A percentile compares a stretch with the other conserved stretches of the same genome.
phyloP scores from a whole-genome alignment of 2,113 vertebrate genomes.

The Lathamus discolor region DNA sequence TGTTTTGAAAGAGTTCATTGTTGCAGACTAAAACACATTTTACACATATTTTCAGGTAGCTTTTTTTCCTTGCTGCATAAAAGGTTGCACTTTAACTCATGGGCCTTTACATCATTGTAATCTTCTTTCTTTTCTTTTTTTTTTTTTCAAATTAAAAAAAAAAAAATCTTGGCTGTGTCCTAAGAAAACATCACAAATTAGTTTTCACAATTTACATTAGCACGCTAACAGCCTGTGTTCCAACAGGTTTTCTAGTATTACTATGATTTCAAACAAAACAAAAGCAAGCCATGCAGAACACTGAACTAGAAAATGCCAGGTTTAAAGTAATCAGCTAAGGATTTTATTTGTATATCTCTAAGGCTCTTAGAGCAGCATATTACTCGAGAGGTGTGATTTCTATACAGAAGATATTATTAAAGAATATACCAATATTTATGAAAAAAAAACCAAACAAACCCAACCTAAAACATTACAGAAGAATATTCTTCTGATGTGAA shows the following conservation, averaged over 20 bases:
- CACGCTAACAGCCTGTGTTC: background rate
- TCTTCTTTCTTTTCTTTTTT: background rate
- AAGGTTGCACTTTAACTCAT: background rate
- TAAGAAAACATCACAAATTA: background rate
- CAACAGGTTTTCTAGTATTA: slow-evolving; percentile 17
- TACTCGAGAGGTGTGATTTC: background rate
- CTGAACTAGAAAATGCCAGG: background rate
- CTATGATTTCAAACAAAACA: background rate
- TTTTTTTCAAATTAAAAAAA: background rate
- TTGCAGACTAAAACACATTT: background rate
- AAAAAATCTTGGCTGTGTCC: background rate
- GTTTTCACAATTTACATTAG: background rate
- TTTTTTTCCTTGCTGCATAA: slow-evolving; percentile 1
- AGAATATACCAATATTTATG: background rate
- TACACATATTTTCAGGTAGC: background rate
- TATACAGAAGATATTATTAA: background rate
- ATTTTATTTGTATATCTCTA: slow-evolving; percentile 16
- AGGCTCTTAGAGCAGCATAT: background rate
- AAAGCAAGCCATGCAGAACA: slow-evolving; percentile 8
- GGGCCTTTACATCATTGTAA: background rate
- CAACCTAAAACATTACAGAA: background rate
- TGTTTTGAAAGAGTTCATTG: slow-evolving; percentile 61
- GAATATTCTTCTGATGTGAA: background rate
- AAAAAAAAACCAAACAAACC: background rate
- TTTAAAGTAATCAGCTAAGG: slow-evolving; percentile 27